These are phyloP conservation scores for Bubo blakistoni DNA, from an alignment of 2,113 vertebrate genomes.

Conservation along the genomic window DNA sequence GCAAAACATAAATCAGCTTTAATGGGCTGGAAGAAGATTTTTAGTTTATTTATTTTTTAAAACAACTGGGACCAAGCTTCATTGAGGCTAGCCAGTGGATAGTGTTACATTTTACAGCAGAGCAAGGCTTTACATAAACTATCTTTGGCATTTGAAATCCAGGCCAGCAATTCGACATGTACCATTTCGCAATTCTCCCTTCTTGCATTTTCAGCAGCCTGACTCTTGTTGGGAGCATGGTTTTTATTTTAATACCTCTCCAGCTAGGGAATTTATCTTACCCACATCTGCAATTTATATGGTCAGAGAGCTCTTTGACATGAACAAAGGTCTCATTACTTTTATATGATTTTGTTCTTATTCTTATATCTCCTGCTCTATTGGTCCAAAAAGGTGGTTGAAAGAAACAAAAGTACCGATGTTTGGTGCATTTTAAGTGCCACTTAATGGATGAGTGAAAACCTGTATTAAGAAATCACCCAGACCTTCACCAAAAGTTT, in stretches of 20 bases:
- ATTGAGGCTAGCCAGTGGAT: slow-evolving; percentile 70
- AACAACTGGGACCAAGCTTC: slow-evolving; percentile 70
- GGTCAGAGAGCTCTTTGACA: slow-evolving; percentile 41
- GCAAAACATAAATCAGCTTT: slow-evolving; percentile 72
- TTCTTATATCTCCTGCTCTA: slow-evolving; percentile 53
- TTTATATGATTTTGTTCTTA: slow-evolving; percentile 52
- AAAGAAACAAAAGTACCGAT: slow-evolving; percentile 1
- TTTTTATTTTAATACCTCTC: slow-evolving; percentile 55
- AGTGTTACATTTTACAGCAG: slow-evolving; percentile 79
- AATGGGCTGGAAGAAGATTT: slow-evolving; percentile 73
- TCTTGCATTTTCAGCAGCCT: slow-evolving; percentile 65
- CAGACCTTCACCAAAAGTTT: slow-evolving; percentile 49
- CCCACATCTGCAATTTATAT: slow-evolving; percentile 67
- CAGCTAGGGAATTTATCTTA: slow-evolving; percentile 53
- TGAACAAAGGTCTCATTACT: slow-evolving; percentile 63
- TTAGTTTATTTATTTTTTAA: slow-evolving; percentile 77
- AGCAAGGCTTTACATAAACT: slow-evolving; percentile 76
- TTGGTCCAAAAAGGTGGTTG: slow-evolving; percentile 31
- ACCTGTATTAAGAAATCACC: slow-evolving; percentile 53
- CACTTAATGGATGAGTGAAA: slow-evolving; percentile 49
- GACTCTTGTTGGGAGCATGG: slow-evolving; percentile 52
- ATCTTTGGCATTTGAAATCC: slow-evolving; percentile 77
- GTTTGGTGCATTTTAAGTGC: slow-evolving; percentile 4
- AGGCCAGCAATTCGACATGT: slow-evolving; percentile 78
- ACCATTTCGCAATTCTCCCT: slow-evolving; percentile 67